A percentile compares a stretch with the other conserved stretches of the same genome.
Conservation (phyloP, 92 coral and sea anemone species). For the Montipora capitata region DNA sequence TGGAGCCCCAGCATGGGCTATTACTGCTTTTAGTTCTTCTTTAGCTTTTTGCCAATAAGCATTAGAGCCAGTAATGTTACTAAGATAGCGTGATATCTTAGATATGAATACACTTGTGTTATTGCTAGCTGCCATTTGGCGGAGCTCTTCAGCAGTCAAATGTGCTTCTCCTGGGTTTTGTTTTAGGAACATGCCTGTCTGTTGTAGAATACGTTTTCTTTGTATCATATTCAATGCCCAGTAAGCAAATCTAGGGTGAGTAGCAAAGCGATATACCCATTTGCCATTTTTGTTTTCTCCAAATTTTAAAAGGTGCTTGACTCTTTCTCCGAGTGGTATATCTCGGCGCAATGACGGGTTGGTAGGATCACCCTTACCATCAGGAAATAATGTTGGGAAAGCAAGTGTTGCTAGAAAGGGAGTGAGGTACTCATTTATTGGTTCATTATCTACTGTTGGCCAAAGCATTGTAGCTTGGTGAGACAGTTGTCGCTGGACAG, state of each 20-base stretch:
- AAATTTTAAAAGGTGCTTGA: constrained; percentile 71
- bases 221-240: constrained; percentile 85
- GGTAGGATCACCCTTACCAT: constrained; percentile 65
- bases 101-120: constrained; percentile 50
- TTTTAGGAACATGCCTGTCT: constrained; percentile 73
- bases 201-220: constrained; percentile 74
- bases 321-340: constrained; percentile 48
- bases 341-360: constrained; percentile 63
- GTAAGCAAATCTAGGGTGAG: constrained; percentile 81
- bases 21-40: constrained; percentile 86
- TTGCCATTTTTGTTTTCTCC: constrained; percentile 66
- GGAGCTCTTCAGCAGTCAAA: constrained; percentile 67
- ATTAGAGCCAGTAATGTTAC: constrained; percentile 76
- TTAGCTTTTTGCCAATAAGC: constrained; percentile 84
- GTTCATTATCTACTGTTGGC: constrained; percentile 74
- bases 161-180: constrained; percentile 86
- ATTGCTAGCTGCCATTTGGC: no score
- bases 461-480: constrained; percentile 35
- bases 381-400: constrained; percentile 82
- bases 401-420: constrained; percentile 81
- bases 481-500: constrained; percentile 63
- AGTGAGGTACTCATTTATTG: constrained; percentile 75
- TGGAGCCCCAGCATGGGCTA: constrained; percentile 73
- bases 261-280: constrained; percentile 74
- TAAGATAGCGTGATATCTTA: constrained; percentile 73